Conservation (phyloP, 2,113 vertebrate genomes). For the Tympanuchus pallidicinctus region DNA sequence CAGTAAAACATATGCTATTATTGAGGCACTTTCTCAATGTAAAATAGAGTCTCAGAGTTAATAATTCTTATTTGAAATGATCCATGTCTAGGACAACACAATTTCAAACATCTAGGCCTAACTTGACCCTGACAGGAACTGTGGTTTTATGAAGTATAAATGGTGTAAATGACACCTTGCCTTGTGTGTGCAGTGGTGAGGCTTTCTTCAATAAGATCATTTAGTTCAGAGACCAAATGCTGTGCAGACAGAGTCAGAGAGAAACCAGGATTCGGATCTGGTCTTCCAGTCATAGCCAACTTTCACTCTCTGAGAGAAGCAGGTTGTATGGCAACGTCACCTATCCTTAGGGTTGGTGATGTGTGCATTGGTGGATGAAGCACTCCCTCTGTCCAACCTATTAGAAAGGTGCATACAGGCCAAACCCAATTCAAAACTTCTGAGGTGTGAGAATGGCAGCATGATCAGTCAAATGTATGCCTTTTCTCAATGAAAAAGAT, state of each 20-base stretch:
- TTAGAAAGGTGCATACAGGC: background rate
- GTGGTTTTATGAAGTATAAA: background rate
- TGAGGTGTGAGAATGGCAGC: background rate
- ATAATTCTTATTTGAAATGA: background rate
- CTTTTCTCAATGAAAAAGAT: background rate
- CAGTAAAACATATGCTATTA: background rate
- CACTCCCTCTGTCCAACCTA: background rate
- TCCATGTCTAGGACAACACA: background rate
- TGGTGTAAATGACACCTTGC: background rate
- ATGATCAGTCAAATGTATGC: accelerated
- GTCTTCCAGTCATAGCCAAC: background rate
- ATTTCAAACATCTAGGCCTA: background rate
- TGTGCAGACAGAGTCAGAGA: background rate
- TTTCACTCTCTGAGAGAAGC: accelerated
- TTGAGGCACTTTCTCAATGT: background rate
- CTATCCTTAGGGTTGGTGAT: too few species aligned
- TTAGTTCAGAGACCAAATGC: background rate
- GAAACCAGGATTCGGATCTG: background rate
- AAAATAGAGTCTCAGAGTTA: background rate
- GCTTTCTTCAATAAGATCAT: background rate
- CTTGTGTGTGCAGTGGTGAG: background rate
- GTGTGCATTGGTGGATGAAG: background rate
- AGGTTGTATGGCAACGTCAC: background rate
- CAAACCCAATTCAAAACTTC: background rate
- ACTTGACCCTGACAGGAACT: background rate